Percentiles rank a stretch among this genome's conserved stretches.
Conservation (phyloP, 2,797 vertebrate genomes). For the Sphaeramia orbicularis region DNA sequence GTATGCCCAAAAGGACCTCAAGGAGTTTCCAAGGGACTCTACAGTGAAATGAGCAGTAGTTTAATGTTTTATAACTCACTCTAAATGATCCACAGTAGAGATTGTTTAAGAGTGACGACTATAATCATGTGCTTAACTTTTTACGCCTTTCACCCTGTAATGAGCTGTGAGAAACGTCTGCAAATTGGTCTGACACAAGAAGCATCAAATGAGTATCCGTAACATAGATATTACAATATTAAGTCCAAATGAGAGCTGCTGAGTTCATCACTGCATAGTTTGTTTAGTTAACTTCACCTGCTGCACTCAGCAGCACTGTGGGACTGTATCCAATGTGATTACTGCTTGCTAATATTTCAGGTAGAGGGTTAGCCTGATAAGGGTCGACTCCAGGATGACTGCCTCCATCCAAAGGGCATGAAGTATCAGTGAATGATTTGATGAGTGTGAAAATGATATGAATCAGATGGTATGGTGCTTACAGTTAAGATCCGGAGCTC, state of each 20-base stretch:
- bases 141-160: not conserved
- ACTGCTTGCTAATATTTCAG: too few relatives aligned
- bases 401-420: too few relatives aligned
- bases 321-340: too few relatives aligned
- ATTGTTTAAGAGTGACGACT: constrained; percentile 3
- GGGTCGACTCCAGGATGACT: too few relatives aligned
- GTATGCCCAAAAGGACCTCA: constrained; percentile 14
- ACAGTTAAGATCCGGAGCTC: too few relatives aligned
- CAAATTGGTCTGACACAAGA: constrained; percentile 2
- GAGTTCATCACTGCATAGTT: not conserved
- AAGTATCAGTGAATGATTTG: too few relatives aligned
- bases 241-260: not conserved
- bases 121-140: not conserved
- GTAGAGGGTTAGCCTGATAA: too few relatives aligned
- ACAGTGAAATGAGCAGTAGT: constrained; percentile 13
- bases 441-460: too few relatives aligned
- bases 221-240: not conserved
- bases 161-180: not conserved
- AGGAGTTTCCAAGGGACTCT: constrained; percentile 15
- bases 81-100: constrained; percentile 1
- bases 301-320: too few relatives aligned
- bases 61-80: constrained; percentile 34
- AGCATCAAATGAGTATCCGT: not conserved
- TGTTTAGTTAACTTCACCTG: too few relatives aligned
- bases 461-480: too few relatives aligned